A percentile compares a stretch with the other conserved stretches of the same genome.
Evolutionary conservation across 2,797 vertebrate species (phyloP).

Genomic region (Petrocephalus sullivani): DNA sequence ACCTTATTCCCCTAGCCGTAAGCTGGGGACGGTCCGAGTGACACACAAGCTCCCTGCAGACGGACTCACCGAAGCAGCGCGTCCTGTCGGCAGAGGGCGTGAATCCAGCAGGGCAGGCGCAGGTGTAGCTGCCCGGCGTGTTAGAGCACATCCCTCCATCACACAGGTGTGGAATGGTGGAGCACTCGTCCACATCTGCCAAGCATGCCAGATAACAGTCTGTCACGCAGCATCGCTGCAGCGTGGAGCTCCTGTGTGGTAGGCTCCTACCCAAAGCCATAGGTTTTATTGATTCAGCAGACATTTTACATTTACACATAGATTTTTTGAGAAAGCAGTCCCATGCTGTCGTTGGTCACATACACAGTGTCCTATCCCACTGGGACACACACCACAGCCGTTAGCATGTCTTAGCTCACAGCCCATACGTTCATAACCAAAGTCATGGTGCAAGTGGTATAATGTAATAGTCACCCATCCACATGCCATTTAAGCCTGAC

Average conservation of each 20-base stretch:
- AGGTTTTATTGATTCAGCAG: not conserved
- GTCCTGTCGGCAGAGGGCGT: conserved; percentile 53
- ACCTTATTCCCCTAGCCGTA: not conserved
- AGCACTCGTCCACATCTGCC: conserved; percentile 66
- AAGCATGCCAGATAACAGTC: not conserved
- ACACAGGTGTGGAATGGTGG: conserved; percentile 51
- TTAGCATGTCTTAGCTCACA: not conserved
- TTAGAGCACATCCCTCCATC: conserved; percentile 61
- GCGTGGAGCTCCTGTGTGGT: not conserved
- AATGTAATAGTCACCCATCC: not conserved
- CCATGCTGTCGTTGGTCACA: not conserved
- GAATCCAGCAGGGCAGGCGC: conserved; percentile 55
- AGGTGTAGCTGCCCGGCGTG: conserved; percentile 61
- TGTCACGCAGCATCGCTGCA: not conserved
- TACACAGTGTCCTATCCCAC: not conserved
- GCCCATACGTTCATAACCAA: not conserved
- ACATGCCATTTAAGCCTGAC: not conserved
- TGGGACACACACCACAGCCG: not conserved
- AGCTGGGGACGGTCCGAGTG: not conserved
- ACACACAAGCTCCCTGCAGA: not conserved
- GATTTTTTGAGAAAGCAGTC: not conserved
- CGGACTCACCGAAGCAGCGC: conserved; percentile 56
- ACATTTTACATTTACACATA: not conserved
- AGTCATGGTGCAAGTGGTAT: not conserved
- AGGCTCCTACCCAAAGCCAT: not conserved